These are phyloP conservation scores for Halictus rubicundus DNA, from an alignment of 1,140 invertebrate species.

Conservation along the genomic window DNA sequence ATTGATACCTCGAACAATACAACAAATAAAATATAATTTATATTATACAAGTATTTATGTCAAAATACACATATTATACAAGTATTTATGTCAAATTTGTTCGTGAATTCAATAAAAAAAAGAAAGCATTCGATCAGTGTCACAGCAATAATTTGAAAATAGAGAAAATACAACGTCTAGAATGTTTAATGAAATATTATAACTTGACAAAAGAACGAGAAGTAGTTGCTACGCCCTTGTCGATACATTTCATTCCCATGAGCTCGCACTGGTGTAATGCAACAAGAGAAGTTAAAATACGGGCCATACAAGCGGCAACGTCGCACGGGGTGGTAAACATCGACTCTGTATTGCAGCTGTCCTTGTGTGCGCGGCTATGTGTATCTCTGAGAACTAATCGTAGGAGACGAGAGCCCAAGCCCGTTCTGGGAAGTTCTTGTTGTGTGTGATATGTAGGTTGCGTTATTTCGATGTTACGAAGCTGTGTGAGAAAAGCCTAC, in stretches of 20 bases:
- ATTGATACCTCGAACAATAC: background rate
- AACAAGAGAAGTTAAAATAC: slow-evolving; percentile 62
- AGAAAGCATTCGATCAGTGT: background rate
- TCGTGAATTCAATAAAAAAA: background rate
- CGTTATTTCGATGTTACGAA: slow-evolving; percentile 36
- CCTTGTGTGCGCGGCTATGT: slow-evolving; percentile 2
- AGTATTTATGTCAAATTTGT: background rate
- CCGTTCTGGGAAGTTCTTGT: slow-evolving; percentile 46
- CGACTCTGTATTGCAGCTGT: slow-evolving; percentile 39
- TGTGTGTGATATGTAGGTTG: slow-evolving; percentile 32
- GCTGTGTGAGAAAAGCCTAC: slow-evolving; percentile 23
- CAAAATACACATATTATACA: no score
- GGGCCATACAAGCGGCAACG: slow-evolving; percentile 55
- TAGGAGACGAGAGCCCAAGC: slow-evolving; percentile 15
- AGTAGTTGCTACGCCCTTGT: slow-evolving; percentile 35
- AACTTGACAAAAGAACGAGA: background rate
- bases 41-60: background rate
- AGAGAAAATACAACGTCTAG: background rate
- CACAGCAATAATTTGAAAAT: background rate
- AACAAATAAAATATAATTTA: background rate
- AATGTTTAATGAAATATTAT: background rate
- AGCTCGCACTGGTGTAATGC: slow-evolving; percentile 40
- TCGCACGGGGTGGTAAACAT: slow-evolving; percentile 46
- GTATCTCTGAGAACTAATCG: slow-evolving; percentile 2
- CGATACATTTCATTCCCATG: slow-evolving; percentile 49